A percentile compares a stretch with the other conserved stretches of the same genome.
Conservation (phyloP, 1,140 invertebrate species). For the Papilio helenus region DNA sequence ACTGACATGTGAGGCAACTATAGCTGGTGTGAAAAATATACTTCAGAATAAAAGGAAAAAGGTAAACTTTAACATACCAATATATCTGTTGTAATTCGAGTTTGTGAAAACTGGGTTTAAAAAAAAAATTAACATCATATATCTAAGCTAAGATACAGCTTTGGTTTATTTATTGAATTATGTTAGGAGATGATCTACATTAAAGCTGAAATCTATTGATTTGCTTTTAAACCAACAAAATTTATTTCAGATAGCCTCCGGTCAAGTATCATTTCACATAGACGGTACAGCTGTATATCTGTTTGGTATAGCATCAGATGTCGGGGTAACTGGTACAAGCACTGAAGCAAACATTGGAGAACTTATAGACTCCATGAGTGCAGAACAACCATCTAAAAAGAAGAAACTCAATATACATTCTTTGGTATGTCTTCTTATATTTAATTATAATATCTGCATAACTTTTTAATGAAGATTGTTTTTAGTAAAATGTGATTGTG, state of each 20-base stretch:
- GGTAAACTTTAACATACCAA: conserved; percentile 58
- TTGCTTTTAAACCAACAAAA: conserved; percentile 1
- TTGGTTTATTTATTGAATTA: not conserved
- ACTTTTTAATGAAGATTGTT: not conserved
- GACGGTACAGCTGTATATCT: conserved; percentile 84
- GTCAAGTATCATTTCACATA: conserved; percentile 86
- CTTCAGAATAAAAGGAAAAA: conserved; percentile 84
- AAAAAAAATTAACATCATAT: not conserved
- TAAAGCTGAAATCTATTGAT: no score
- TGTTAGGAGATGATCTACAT: not conserved
- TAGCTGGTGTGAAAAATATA: conserved; percentile 82
- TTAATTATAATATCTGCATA: not conserved
- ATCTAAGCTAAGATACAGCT: not conserved
- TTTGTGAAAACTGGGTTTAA: not conserved
- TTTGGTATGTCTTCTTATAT: conserved; percentile 62
- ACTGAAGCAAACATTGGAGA: conserved; percentile 84
- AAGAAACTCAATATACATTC: conserved; percentile 77
- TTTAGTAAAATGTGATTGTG: no score
- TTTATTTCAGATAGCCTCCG: conserved; percentile 84
- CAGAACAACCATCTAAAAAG: conserved; percentile 73
- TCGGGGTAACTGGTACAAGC: conserved; percentile 81
- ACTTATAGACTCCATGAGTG: conserved; percentile 77
- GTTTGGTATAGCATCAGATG: conserved; percentile 83
- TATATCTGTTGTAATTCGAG: not conserved
- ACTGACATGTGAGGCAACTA: conserved; percentile 83